Evolutionary conservation across 1,140 invertebrate species (phyloP).

Genomic region (Oncopodura yosiiana): DNA sequence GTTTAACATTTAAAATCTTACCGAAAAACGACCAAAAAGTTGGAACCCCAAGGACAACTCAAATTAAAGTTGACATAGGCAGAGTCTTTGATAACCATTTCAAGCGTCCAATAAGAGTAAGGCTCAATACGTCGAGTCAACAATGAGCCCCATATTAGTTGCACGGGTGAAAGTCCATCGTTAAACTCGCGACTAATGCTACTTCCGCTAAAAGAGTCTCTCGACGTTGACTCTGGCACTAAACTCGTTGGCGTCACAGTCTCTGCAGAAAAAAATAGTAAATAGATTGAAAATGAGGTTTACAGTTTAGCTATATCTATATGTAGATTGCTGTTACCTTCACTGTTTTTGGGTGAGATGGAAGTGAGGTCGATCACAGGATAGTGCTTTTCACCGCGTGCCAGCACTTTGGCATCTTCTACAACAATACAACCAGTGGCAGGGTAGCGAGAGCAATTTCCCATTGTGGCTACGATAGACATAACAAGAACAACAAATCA

Average conservation of each 20-base stretch:
- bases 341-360: slow-evolving; percentile 32
- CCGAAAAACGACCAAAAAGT: slow-evolving; percentile 78
- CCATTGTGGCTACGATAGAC: slow-evolving; percentile 34
- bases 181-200: slow-evolving; percentile 6
- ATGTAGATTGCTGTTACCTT: slow-evolving; percentile 29
- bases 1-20: too few relatives aligned
- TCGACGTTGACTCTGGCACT: slow-evolving; percentile 30
- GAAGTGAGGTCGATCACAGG: slow-evolving; percentile 36
- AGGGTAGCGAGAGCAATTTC: slow-evolving; percentile 32
- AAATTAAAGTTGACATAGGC: slow-evolving; percentile 31
- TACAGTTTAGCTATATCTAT: too few relatives aligned
- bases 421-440: slow-evolving; percentile 76
- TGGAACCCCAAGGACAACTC: slow-evolving; percentile 55
- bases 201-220: not conserved
- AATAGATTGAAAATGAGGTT: too few relatives aligned
- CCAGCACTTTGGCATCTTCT: slow-evolving; percentile 77
- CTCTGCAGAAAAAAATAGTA: slow-evolving; percentile 25
- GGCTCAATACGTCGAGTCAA: slow-evolving; percentile 29
- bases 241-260: slow-evolving; percentile 33
- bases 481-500: slow-evolving; percentile 10
- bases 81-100: slow-evolving; percentile 28
- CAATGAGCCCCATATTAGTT: slow-evolving; percentile 30
- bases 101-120: slow-evolving; percentile 34
- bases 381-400: slow-evolving; percentile 45
- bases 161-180: slow-evolving; percentile 28